Evolutionary conservation across 2,797 vertebrate genomes (phyloP).

Genomic region (Ctenopoma kingsleyae): DNA sequence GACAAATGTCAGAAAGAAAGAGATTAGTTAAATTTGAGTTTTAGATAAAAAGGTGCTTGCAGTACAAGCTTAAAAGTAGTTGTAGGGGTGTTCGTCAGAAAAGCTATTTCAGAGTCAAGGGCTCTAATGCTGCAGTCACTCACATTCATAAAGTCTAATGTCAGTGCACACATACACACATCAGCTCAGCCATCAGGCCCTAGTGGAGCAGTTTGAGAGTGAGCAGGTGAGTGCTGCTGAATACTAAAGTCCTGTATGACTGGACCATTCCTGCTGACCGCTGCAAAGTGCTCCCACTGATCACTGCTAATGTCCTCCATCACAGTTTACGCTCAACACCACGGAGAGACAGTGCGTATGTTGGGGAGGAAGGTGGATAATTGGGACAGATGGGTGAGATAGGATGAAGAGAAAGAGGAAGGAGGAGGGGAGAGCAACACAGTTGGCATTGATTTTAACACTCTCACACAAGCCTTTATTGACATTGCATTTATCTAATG

Average conservation of each 20-base stretch:
- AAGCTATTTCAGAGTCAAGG: constrained; percentile 49
- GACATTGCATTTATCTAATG: constrained; percentile 83
- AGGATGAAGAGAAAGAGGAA: constrained; percentile 59
- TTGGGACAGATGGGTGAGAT: constrained; percentile 76
- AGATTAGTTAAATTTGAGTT: constrained; percentile 40
- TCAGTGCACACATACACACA: constrained; percentile 34
- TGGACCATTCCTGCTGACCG: constrained; percentile 81
- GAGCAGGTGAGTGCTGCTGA: constrained; percentile 79
- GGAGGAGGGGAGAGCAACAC: constrained; percentile 47
- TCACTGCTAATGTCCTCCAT: constrained; percentile 81
- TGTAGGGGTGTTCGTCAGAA: constrained; percentile 16
- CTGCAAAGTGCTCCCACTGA: constrained; percentile 84
- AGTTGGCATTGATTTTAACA: constrained; percentile 76
- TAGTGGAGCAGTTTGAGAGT: constrained; percentile 59
- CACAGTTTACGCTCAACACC: constrained; percentile 71
- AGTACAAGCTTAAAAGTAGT: constrained; percentile 20
- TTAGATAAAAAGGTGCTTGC: constrained; percentile 14
- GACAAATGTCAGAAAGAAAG: constrained; percentile 47
- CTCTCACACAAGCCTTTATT: constrained; percentile 77
- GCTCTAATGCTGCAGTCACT: constrained; percentile 53
- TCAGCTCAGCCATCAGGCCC: constrained; percentile 47
- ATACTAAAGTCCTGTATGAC: constrained; percentile 76
- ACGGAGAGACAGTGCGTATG: constrained; percentile 48
- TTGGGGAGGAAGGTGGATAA: constrained; percentile 66
- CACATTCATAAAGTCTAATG: constrained; percentile 61